Conservation (phyloP, 2,113 vertebrate genomes). For the Platysteira castanea region DNA sequence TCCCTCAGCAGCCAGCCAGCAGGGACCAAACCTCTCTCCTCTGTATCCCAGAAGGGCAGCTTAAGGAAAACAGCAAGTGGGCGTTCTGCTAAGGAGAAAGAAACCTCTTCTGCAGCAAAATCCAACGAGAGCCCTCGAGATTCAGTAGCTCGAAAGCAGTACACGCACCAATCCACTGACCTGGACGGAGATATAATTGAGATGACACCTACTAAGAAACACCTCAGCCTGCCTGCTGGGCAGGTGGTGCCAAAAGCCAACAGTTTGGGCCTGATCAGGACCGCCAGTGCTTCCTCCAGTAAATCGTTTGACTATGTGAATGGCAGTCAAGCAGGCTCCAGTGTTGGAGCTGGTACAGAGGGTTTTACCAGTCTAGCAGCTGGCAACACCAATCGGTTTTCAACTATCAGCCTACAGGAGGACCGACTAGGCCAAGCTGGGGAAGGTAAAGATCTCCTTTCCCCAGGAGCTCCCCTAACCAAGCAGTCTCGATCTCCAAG, state of each 20-base stretch:
- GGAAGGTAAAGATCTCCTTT: slow-evolving; percentile 83
- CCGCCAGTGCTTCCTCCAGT: slow-evolving; percentile 93
- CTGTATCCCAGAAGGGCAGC: slow-evolving; percentile 79
- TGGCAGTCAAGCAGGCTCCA: slow-evolving; percentile 76
- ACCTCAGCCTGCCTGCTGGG: slow-evolving; percentile 86
- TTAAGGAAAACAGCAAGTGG: slow-evolving; percentile 87
- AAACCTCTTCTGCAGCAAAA: slow-evolving; percentile 62
- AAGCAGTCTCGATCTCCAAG: slow-evolving; percentile 97
- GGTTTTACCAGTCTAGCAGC: slow-evolving; percentile 71
- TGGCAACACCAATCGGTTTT: slow-evolving; percentile 84
- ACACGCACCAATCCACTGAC: slow-evolving; percentile 69
- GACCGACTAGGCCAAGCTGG: slow-evolving; percentile 83
- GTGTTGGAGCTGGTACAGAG: slow-evolving; percentile 67
- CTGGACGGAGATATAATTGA: slow-evolving; percentile 79
- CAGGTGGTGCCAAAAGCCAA: slow-evolving; percentile 78
- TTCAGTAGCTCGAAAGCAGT: slow-evolving; percentile 73
- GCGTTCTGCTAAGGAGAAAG: slow-evolving; percentile 83
- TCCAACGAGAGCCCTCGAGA: slow-evolving; percentile 72
- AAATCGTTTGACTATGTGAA: slow-evolving; percentile 95
- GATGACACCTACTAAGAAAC: slow-evolving; percentile 91
- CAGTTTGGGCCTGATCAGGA: slow-evolving; percentile 84
- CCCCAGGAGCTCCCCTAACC: slow-evolving; percentile 85
- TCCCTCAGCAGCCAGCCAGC: slow-evolving; percentile 94
- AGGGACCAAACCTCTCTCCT: slow-evolving; percentile 77
- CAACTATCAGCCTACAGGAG: slow-evolving; percentile 94